These are phyloP conservation scores for Styela clava DNA, from an alignment of 23 tunicate genomes.

Conservation along the genomic window DNA sequence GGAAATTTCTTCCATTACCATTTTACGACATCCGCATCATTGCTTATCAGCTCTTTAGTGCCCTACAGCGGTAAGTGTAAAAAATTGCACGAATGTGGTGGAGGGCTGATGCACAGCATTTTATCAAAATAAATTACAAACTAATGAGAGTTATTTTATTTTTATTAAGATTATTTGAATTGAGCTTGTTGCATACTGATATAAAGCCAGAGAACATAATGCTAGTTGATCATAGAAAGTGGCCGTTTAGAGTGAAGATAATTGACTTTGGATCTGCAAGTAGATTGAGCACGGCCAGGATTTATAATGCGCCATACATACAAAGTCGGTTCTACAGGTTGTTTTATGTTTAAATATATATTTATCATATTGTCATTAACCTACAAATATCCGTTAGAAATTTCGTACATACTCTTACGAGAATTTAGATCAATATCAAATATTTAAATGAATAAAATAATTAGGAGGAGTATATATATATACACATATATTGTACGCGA, in stretches of 20 bases:
- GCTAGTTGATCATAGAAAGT: not conserved
- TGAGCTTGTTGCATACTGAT: slow-evolving; percentile 4
- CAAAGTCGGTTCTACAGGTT: slow-evolving; percentile 16
- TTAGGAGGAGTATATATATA: too few relatives aligned
- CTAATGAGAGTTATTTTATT: too few relatives aligned
- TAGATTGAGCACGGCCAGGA: not conserved
- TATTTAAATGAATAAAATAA: too few relatives aligned
- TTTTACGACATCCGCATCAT: not conserved
- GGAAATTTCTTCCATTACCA: not conserved
- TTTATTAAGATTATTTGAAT: not conserved
- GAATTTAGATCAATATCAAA: too few relatives aligned
- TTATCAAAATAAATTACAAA: too few relatives aligned
- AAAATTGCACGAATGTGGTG: not conserved
- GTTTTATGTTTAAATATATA: not conserved
- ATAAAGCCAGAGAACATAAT: slow-evolving; percentile 7
- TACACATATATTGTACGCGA: too few relatives aligned
- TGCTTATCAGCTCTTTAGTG: slow-evolving; percentile 18
- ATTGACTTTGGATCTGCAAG: slow-evolving; percentile 8
- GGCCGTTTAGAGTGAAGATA: slow-evolving; percentile 5
- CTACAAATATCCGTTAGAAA: too few relatives aligned
- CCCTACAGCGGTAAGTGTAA: slow-evolving; percentile 6
- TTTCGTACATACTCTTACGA: too few relatives aligned
- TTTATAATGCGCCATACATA: slow-evolving; percentile 6
- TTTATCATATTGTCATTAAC: not conserved
- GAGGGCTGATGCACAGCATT: not conserved